Percentiles rank a stretch among this genome's conserved stretches.
phyloP scores from a whole-genome alignment of 64 coral and sea anemone genomes.

The Actinia equina region DNA sequence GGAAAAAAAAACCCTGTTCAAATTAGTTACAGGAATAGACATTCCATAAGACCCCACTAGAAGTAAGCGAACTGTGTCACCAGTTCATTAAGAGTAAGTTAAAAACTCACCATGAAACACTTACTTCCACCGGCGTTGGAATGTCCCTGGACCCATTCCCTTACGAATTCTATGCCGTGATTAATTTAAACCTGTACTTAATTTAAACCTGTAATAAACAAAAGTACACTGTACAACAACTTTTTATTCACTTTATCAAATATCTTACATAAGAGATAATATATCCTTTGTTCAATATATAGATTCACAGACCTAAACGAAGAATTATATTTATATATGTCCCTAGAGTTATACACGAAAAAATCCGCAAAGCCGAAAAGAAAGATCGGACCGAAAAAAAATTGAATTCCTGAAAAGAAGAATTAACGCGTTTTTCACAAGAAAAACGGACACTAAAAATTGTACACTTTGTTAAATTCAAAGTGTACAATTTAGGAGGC shows the following conservation, averaged over 20 bases:
- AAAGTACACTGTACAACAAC: too few relatives aligned
- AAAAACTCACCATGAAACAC: not conserved
- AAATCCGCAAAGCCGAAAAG: too few relatives aligned
- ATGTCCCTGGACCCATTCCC: not conserved
- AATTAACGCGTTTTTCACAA: not conserved
- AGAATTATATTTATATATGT: too few relatives aligned
- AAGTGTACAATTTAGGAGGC: not conserved
- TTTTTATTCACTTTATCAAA: too few relatives aligned
- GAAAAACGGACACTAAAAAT: not conserved
- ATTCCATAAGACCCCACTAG: not conserved
- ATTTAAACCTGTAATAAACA: too few relatives aligned
- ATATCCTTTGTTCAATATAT: too few relatives aligned
- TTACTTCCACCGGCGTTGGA: not conserved
- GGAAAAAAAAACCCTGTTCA: too few relatives aligned
- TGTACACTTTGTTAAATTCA: not conserved
- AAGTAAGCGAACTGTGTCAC: not conserved
- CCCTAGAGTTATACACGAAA: too few relatives aligned
- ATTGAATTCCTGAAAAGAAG: not conserved
- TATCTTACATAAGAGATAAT: too few relatives aligned
- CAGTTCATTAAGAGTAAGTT: not conserved
- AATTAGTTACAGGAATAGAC: not conserved
- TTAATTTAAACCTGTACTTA: too few relatives aligned
- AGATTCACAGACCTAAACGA: too few relatives aligned
- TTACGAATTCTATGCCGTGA: not conserved
- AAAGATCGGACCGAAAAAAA: not conserved